These are phyloP conservation scores for Drosophila borborema DNA, from an alignment of 2,888 invertebrate genomes.

Conservation along the genomic window DNA sequence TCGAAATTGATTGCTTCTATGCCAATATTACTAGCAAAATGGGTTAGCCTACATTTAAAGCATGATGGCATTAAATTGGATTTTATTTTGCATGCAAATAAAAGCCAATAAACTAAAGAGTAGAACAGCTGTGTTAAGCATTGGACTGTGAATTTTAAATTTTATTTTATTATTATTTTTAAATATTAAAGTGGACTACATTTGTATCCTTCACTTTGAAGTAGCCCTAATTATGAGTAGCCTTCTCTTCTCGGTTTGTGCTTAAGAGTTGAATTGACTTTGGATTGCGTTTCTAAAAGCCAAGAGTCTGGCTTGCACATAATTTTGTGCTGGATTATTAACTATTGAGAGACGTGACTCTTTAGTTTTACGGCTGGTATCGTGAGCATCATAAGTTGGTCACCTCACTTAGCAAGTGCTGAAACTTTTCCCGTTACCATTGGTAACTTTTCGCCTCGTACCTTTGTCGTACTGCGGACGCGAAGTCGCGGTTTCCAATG, in stretches of 20 bases:
- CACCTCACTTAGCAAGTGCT: slow-evolving; percentile 23
- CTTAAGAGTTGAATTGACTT: slow-evolving; percentile 20
- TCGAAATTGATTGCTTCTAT: slow-evolving; percentile 4
- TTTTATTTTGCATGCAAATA: not conserved
- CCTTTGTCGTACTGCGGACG: not conserved
- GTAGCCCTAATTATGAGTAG: not conserved
- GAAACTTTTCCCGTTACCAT: slow-evolving; percentile 25
- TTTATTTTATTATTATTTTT: not conserved
- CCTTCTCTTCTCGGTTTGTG: not conserved
- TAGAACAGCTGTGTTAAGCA: not conserved
- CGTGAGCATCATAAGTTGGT: slow-evolving; percentile 37
- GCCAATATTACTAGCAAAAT: not conserved
- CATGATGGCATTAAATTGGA: not conserved
- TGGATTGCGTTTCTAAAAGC: not conserved
- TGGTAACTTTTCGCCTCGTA: not conserved
- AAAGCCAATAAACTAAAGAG: not conserved
- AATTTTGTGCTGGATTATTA: slow-evolving; percentile 20
- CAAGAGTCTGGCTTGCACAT: not conserved
- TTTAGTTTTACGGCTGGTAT: slow-evolving; percentile 27
- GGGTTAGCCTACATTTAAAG: not conserved
- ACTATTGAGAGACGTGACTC: slow-evolving; percentile 43
- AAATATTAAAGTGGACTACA: no score
- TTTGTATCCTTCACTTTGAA: not conserved
- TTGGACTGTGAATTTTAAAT: not conserved
- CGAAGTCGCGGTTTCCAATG: slow-evolving; percentile 1